Base-by-base conservation (phyloP, 2,113 vertebrate species). In the Zapornia atra region DNA sequence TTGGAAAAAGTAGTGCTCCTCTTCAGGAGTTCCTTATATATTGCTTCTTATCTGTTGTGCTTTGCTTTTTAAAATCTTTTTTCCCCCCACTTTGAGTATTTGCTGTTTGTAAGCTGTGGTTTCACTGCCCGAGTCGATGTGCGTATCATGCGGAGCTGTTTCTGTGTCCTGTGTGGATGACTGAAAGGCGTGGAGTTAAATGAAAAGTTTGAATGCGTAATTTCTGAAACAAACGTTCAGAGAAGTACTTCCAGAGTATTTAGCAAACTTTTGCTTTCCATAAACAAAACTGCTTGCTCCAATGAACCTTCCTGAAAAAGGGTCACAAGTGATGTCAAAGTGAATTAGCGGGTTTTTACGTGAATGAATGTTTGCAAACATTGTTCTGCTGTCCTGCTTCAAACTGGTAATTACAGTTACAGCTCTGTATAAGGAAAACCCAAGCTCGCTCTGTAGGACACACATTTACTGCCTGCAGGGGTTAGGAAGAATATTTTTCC, bases 301-400 rank as follows among this genome's bases (percentile, higher is more conserved):
- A 86, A 77, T 81, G 93, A 92, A 94, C 86, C 68, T 93, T 94
- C 82, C 85, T 94, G 92, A 92, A 88, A 92, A 90, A 91, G 86
- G 94, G 93, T 96, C 90, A 94, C 88, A 89, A 92, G 93, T 93
- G 82, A 96, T 94, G 92, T 97, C 96, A 96, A 80, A 93, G 87
- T 44, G 87, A 97, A 96, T 97, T 95, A 97, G 81, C 2, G 0
- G 46, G 46, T 86, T 95, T 95, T 92, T 79, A 88, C 40, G 48
- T 90, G 88, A 95, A 88, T 46, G 91, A 82, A 73, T 87, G 80
- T 92, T 90, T 84, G 83, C 92, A 83, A 94, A 96, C 54, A 82
- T 73, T 86, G 59, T 61, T 96, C 8, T 60, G 75, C 71, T 86
- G 70, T 88, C 78, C 95, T 77, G 70, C 83, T 86, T 56, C 86